Conservation (phyloP, 1,140 invertebrate genomes). For the Radopholus similis region DNA sequence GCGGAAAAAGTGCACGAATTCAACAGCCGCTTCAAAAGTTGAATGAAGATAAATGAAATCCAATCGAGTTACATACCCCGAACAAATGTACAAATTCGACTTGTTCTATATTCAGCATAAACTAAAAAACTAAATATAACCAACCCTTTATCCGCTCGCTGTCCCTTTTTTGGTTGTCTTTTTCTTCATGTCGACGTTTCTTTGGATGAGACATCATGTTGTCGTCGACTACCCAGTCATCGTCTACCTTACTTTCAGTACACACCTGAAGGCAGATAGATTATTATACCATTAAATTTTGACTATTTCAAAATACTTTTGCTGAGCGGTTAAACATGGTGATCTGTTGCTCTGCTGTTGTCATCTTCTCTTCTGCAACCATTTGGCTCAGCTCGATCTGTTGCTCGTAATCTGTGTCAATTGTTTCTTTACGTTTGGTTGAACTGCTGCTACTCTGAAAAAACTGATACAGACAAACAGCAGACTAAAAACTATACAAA, state of each 20-base stretch:
- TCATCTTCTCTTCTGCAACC: constrained; percentile 79
- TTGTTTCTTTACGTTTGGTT: constrained; percentile 9
- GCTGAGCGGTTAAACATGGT: constrained; percentile 73
- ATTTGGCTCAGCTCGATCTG: constrained; percentile 43
- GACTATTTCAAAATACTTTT: constrained; percentile 64
- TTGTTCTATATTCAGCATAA: not conserved
- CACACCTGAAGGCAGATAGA: constrained; percentile 13
- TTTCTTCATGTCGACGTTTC: constrained; percentile 67
- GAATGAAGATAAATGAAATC: not conserved
- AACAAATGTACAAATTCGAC: not conserved
- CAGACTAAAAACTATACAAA: not conserved
- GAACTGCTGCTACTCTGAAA: not conserved
- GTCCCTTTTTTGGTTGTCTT: not conserved
- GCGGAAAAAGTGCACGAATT: constrained; percentile 48
- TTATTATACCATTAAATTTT: not conserved
- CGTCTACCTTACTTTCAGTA: constrained; percentile 61
- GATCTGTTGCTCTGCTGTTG: constrained; percentile 75
- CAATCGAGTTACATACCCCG: not conserved
- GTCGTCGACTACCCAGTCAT: constrained; percentile 76
- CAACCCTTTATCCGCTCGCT: not conserved
- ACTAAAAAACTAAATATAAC: not conserved
- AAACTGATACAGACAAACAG: not conserved
- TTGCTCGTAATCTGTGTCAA: constrained; percentile 43
- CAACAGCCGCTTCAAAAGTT: constrained; percentile 36
- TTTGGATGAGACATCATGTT: constrained; percentile 73